These are phyloP conservation scores for Scrobipalpa costella DNA, from an alignment of 2,888 invertebrate species.

Conservation along the genomic window DNA sequence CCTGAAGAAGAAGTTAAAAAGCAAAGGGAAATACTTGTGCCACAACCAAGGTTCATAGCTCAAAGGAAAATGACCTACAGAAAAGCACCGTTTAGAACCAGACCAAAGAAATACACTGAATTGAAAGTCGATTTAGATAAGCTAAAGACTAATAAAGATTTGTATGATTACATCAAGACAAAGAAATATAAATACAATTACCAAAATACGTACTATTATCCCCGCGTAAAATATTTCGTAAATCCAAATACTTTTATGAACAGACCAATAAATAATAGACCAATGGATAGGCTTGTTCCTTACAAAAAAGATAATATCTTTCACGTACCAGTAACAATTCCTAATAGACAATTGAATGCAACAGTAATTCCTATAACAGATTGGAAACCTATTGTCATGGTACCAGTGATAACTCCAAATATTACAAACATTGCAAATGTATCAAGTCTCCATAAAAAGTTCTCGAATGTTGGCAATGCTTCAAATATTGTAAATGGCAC, in stretches of 20 bases:
- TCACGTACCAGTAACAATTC: constrained; percentile 35
- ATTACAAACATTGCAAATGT: constrained; percentile 40
- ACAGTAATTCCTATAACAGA: constrained; percentile 47
- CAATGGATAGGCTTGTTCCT: constrained; percentile 38
- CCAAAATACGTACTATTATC: constrained; percentile 69
- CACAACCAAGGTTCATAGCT: constrained; percentile 72
- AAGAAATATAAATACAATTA: constrained; percentile 76
- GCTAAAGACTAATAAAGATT: constrained; percentile 70
- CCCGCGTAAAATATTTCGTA: constrained; percentile 67
- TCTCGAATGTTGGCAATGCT: not conserved
- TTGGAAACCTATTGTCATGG: constrained; percentile 64
- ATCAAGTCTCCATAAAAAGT: constrained; percentile 27
- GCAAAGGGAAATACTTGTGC: constrained; percentile 64
- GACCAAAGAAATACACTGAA: constrained; percentile 69
- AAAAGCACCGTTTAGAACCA: constrained; percentile 49
- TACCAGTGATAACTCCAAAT: constrained; percentile 47
- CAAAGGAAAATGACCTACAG: constrained; percentile 66
- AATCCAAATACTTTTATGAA: constrained; percentile 58
- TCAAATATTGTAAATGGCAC: not conserved
- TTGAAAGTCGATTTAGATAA: constrained; percentile 67
- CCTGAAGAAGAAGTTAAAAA: constrained; percentile 57
- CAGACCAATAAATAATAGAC: constrained; percentile 60
- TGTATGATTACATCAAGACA: constrained; percentile 69
- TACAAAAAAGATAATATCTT: constrained; percentile 49
- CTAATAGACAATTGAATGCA: constrained; percentile 34